These are phyloP conservation scores for Euschistus heros DNA, from an alignment of 1,140 invertebrate species.

Conservation along the genomic window DNA sequence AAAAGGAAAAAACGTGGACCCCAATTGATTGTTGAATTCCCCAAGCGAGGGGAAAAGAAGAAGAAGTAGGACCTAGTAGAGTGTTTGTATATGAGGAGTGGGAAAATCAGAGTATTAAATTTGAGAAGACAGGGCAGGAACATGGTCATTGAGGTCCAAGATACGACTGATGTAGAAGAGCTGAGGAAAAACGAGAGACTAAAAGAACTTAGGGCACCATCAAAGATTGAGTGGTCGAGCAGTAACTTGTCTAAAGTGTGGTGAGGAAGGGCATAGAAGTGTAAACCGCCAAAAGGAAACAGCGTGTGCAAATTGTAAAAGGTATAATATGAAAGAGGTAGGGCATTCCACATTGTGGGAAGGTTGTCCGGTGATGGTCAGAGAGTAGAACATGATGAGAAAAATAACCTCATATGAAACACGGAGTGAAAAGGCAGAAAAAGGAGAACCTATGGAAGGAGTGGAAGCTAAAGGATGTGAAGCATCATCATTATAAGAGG, in stretches of 20 bases:
- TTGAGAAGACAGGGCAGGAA: too few species aligned
- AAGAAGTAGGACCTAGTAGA: neutral
- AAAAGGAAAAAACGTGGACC: too few species aligned
- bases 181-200: neutral
- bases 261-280: neutral
- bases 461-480: neutral
- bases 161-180: neutral
- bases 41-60: too few species aligned
- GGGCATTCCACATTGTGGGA: neutral
- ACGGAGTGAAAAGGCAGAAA: neutral
- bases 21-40: too few species aligned
- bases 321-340: neutral
- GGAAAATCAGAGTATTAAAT: neutral
- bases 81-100: neutral
- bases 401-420: too few species aligned
- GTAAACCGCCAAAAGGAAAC: neutral
- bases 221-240: too few species aligned
- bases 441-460: neutral
- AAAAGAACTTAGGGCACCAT: neutral
- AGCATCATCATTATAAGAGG: neutral
- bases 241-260: neutral
- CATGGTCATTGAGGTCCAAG: neutral
- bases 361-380: neutral
- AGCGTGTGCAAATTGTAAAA: neutral
- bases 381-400: too few species aligned